Evolutionary conservation across 1,140 invertebrate species (phyloP).

Genomic region (Caenorhabditis remanei): DNA sequence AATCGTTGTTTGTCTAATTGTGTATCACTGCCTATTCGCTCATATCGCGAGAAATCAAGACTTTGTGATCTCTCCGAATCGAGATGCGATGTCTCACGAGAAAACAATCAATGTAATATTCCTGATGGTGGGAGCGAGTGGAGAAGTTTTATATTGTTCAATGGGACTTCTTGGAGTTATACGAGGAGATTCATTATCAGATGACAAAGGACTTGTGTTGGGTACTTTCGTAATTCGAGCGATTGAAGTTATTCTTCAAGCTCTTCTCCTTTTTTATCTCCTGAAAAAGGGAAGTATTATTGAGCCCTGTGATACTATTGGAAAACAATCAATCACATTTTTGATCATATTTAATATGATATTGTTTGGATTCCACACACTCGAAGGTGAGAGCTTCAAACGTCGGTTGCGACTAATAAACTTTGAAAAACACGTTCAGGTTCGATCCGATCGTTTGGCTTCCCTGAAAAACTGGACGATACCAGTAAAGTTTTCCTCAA

Average conservation of each 20-base stretch:
- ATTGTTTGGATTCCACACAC: slow-evolving; percentile 14
- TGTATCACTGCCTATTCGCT: neutral
- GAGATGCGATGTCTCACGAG: slow-evolving; percentile 15
- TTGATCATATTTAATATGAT: slow-evolving; percentile 20
- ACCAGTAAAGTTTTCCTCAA: neutral
- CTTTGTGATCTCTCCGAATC: neutral
- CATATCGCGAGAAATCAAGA: neutral
- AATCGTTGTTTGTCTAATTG: neutral
- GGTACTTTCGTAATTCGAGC: neutral
- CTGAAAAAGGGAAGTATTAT: neutral
- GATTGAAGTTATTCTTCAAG: neutral
- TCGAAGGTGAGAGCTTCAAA: neutral
- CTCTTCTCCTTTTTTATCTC: slow-evolving; percentile 4
- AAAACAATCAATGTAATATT: slow-evolving; percentile 17
- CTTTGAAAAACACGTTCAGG: neutral
- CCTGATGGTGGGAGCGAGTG: neutral
- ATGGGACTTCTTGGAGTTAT: slow-evolving; percentile 14
- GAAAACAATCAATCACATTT: slow-evolving; percentile 33
- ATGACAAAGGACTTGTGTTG: neutral
- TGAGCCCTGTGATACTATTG: neutral
- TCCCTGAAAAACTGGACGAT: neutral
- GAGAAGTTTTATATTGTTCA: slow-evolving; percentile 7
- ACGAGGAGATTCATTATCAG: neutral
- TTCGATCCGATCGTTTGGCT: neutral
- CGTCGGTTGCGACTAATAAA: too few species aligned